Evolutionary conservation across 2,888 invertebrate species (phyloP), one percentile per base, ranked within the genome.

Genomic region (Hirtodrosophila cameraria): DNA sequence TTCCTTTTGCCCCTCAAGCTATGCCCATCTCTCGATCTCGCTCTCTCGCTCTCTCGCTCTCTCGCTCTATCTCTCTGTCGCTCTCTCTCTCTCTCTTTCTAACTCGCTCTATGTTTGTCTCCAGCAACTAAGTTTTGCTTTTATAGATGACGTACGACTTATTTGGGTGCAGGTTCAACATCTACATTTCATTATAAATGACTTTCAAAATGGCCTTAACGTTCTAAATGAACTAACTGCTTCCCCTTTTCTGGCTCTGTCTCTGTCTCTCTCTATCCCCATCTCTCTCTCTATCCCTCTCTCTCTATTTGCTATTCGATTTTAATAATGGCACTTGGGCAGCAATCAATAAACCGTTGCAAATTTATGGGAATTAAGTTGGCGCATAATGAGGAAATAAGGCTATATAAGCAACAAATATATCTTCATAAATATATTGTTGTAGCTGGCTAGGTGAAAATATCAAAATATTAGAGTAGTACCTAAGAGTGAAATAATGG

Each of bases 151-250:
- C 85, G 52, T 73, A 86, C 70, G 87, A 86, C 73, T 78, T 70
- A 62, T 70, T 75, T 46, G 39, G 64, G 43, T 41, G 61, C 58
- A 62, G 53, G 73, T 75, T 62, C 80, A 66, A 58, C 72, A 85
- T 75, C 84, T 60, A 84, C 84, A 80, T 84, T 80, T 84, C 85
- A 84, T 82, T 78, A 86, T 86, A 81, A 81, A 85, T 82, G 87
- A 72, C 87, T 85, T 78, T 86, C 42, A 85, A 81, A 84, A 77
- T 85, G 79, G 65, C 64, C 79, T 55, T 66, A 77, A 68, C 71
- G 58, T 60, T 81, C 70, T 31, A 72, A 76, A 84, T 80, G 68
- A 77, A 78, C 45, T 48, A 69, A 59, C 63, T 55, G 59, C 53
- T 58, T 35, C 7, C 3, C 18, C 12, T 11, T 5, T 4, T 2